Conservation (phyloP, 2,888 invertebrate genomes). For the Calephelis perditalis region DNA sequence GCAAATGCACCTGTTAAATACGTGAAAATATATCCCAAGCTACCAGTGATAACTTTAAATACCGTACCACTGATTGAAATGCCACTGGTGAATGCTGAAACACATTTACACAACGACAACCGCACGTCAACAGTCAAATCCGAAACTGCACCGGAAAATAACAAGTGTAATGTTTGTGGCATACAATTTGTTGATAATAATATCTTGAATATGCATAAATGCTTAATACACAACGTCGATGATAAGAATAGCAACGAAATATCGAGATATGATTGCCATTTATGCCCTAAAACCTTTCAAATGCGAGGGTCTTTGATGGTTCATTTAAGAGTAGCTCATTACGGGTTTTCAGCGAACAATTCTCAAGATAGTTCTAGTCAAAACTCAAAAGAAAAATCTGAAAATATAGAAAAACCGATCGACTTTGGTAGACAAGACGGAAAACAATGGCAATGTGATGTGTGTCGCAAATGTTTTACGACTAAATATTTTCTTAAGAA, state of each 20-base stretch:
- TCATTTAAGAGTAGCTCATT: constrained; percentile 88
- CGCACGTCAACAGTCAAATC: constrained; percentile 43
- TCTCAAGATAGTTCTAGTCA: constrained; percentile 29
- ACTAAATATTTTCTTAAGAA: constrained; percentile 94
- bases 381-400: constrained; percentile 33
- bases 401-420: constrained; percentile 36
- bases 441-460: constrained; percentile 92
- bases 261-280: constrained; percentile 82
- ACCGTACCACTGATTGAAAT: constrained; percentile 57
- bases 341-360: constrained; percentile 67
- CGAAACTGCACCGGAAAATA: constrained; percentile 42
- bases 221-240: constrained; percentile 80
- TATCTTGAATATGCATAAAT: constrained; percentile 85
- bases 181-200: constrained; percentile 83
- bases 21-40: constrained; percentile 68
- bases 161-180: constrained; percentile 83
- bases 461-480: constrained; percentile 90
- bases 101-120: constrained; percentile 37
- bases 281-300: constrained; percentile 88
- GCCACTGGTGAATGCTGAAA: constrained; percentile 37
- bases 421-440: constrained; percentile 71
- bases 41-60: constrained; percentile 59
- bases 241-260: constrained; percentile 47
- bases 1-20: constrained; percentile 56
- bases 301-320: constrained; percentile 90